Evolutionary conservation across 1,140 invertebrate genomes (phyloP).

Genomic region (Drosophila simulans): DNA sequence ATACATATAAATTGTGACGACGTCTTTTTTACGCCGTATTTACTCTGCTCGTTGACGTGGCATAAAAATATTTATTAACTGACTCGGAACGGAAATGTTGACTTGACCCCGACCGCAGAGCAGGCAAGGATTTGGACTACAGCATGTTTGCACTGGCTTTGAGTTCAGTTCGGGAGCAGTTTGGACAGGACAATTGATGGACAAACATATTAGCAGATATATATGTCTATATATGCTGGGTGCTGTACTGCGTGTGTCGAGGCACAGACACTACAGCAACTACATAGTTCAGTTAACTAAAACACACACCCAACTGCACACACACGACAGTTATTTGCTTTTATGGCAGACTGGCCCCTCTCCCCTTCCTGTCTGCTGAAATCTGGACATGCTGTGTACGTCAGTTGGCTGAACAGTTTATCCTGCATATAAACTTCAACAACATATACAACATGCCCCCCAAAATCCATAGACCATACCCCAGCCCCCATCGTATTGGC

Average conservation of each 20-base stretch:
- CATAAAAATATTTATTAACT: slow-evolving; percentile 59
- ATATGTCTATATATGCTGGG: slow-evolving; percentile 4
- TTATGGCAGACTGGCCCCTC: slow-evolving; percentile 67
- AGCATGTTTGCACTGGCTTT: slow-evolving; percentile 43
- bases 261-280: slow-evolving; percentile 45
- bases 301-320: slow-evolving; percentile 5
- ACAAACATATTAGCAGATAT: slow-evolving; percentile 53
- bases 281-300: slow-evolving; percentile 62
- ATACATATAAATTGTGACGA: slow-evolving; percentile 26
- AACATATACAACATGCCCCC: slow-evolving; percentile 55
- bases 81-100: slow-evolving; percentile 30
- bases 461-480: background rate
- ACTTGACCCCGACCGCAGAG: slow-evolving; percentile 19
- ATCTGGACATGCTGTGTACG: slow-evolving; percentile 66
- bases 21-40: slow-evolving; percentile 41
- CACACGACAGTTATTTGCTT: slow-evolving; percentile 76
- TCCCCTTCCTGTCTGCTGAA: slow-evolving; percentile 4
- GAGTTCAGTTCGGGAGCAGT: slow-evolving; percentile 15
- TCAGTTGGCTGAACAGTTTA: slow-evolving; percentile 78
- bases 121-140: slow-evolving; percentile 38
- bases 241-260: slow-evolving; percentile 15
- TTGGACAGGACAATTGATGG: slow-evolving; percentile 59
- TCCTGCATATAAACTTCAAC: slow-evolving; percentile 77
- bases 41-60: slow-evolving; percentile 35
- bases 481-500: slow-evolving; percentile 17